phyloP scores from a whole-genome alignment of 1,140 invertebrate species.

The Aphelinus certus region DNA sequence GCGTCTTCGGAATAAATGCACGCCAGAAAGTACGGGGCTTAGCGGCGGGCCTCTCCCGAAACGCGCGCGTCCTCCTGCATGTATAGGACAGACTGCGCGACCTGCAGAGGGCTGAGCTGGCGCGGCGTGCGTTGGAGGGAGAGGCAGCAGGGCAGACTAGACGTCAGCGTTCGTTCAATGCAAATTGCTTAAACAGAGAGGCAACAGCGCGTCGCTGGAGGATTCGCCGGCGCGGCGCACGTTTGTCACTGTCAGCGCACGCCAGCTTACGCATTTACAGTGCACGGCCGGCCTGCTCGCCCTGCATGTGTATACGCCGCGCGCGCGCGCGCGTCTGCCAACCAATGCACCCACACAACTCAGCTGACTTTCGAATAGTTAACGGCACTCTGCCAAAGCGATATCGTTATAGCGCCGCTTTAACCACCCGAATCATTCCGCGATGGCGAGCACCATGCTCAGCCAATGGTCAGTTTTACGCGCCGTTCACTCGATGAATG shows the following conservation, averaged over 20 bases:
- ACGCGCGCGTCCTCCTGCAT: neutral
- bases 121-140: neutral
- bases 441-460: no score
- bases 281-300: neutral
- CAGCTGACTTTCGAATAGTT: constrained; percentile 26
- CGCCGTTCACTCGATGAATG: no score
- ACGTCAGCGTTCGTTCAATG: constrained; percentile 28
- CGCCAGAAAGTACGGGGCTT: neutral
- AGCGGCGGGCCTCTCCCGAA: no score
- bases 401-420: constrained; percentile 6
- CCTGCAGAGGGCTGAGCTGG: no score
- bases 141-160: constrained; percentile 6
- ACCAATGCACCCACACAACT: no score
- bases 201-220: constrained; percentile 30
- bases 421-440: constrained; percentile 5
- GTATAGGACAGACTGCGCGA: neutral
- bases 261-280: constrained; percentile 23
- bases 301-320: neutral
- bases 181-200: constrained; percentile 37
- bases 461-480: no score
- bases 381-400: constrained; percentile 17
- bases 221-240: constrained; percentile 25
- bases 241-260: constrained; percentile 35
- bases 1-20: constrained; percentile 15
- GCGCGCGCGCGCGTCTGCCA: no score